A percentile compares a stretch with the other conserved stretches of the same genome.
Conservation (phyloP, 2,888 invertebrate species). For the Enoplolaimus lenunculus region DNA sequence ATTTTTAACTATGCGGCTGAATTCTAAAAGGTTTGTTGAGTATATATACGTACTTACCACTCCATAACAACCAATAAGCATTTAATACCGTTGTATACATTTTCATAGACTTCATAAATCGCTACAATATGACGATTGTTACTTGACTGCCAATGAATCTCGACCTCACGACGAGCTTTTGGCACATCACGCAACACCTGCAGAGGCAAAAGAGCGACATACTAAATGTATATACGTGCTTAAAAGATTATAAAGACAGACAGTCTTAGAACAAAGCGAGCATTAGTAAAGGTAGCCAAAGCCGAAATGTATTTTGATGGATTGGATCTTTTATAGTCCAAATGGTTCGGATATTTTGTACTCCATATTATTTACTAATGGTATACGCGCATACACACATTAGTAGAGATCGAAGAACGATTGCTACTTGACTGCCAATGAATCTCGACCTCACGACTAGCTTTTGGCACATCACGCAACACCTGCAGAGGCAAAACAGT, state of each 20-base stretch:
- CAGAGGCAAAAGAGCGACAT: constrained; percentile 26
- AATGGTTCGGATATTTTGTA: too few species aligned
- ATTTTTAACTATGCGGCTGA: too few species aligned
- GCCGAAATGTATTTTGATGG: too few species aligned
- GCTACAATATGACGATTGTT: constrained; percentile 82
- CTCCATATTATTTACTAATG: too few species aligned
- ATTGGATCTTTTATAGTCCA: too few species aligned
- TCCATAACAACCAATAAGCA: constrained; percentile 98
- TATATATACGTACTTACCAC: constrained; percentile 62
- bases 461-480: constrained; percentile 76
- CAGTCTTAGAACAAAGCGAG: too few species aligned
- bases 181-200: constrained; percentile 74
- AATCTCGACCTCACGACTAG: constrained; percentile 80
- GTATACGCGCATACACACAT: too few species aligned
- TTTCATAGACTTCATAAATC: constrained; percentile 84
- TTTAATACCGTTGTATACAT: constrained; percentile 73
- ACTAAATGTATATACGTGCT: too few species aligned
- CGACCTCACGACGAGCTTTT: constrained; percentile 84
- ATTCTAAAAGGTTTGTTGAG: too few species aligned
- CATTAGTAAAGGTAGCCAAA: too few species aligned
- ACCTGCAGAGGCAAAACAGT: constrained; percentile 52
- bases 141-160: constrained; percentile 82
- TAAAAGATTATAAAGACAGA: too few species aligned
- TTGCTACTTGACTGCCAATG: constrained; percentile 85
- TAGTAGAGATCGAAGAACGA: too few species aligned